Evolutionary conservation across 2,113 vertebrate species (phyloP), one percentile per base, ranked within the genome.

Genomic region (Nansenia antarctica): DNA sequence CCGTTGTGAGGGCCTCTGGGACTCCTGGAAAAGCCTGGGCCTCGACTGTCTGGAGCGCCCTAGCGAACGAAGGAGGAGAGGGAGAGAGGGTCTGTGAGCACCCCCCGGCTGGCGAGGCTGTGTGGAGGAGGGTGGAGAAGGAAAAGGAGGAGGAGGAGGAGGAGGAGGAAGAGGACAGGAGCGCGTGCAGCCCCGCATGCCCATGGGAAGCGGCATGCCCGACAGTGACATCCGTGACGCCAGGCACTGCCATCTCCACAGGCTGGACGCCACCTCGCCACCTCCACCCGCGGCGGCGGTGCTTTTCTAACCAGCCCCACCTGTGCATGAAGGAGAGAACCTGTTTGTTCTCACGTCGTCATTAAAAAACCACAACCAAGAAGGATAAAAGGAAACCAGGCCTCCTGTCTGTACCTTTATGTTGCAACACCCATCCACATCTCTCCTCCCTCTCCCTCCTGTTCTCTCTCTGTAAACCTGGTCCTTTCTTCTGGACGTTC

Each of bases 21-120:
- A 87, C 76, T 64, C 74, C 69, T 49, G 74, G 82, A 86, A 81
- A 87, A 90, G 86, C 87, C 86, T 81, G 86, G 87, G 88, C 88
- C 89, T 89, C 58, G 67, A 82, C 81, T 66, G 86, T 84, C 78
- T 82, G 81, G 74, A 81, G 82, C 65, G 64, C 73, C 81, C 79
- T 57, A 76, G 68, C 60, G 65, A 72, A 76, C 64, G 65, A n/a
- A n/a, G n/a, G n/a, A n/a, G n/a, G 65, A 11, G 74, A 84, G 67
- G 75, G n/a, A 65, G 55, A 74, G 72, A 47, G 47, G 78, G 72
- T 67, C 73, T 67, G 76, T 47, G 67, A 77, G 78, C n/a, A n/a
- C 76, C 63, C 53, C 76, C 72, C 70, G 79, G 70, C 83, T 70
- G 39, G 61, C 57, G 52, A 70, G 74, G 65, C 72, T 42, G 80